Conservation (phyloP, 2,797 vertebrate species). For the Myotis vivesi region DNA sequence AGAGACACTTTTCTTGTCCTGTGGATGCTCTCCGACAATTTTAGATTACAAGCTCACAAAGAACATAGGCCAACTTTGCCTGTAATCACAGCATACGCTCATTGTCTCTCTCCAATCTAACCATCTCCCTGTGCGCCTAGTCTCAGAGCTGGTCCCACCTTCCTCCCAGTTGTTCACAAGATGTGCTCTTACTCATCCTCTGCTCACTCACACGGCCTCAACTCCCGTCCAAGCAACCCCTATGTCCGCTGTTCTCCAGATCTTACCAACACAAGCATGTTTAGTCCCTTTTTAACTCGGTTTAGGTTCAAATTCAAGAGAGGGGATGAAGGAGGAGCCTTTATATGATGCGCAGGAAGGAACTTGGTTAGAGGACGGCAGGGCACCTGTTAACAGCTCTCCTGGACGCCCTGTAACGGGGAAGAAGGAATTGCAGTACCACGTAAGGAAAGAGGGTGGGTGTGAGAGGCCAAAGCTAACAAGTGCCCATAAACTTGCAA, state of each 20-base stretch:
- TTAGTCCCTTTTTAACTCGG: no score
- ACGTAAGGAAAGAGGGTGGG: not conserved
- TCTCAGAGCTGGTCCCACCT: not conserved
- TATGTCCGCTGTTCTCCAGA: not conserved
- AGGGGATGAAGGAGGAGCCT: no score
- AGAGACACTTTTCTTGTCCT: not conserved
- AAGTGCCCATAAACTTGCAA: not conserved
- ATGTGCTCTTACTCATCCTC: not conserved
- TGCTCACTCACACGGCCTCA: not conserved
- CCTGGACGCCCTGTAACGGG: accelerated
- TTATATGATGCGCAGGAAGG: no score
- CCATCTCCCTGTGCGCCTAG: not conserved
- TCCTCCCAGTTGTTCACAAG: not conserved
- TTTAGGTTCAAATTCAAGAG: no score
- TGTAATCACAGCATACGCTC: not conserved
- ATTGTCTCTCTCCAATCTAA: not conserved
- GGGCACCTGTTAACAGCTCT: not conserved
- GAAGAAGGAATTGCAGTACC: not conserved
- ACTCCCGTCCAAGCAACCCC: not conserved
- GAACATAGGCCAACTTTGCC: not conserved
- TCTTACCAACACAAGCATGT: not conserved
- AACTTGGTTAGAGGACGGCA: not conserved
- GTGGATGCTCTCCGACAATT: not conserved
- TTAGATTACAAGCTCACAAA: not conserved
- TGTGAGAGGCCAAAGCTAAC: not conserved